Evolutionary conservation across 2,797 vertebrate species (phyloP).

Genomic region (Peromyscus aztecus): DNA sequence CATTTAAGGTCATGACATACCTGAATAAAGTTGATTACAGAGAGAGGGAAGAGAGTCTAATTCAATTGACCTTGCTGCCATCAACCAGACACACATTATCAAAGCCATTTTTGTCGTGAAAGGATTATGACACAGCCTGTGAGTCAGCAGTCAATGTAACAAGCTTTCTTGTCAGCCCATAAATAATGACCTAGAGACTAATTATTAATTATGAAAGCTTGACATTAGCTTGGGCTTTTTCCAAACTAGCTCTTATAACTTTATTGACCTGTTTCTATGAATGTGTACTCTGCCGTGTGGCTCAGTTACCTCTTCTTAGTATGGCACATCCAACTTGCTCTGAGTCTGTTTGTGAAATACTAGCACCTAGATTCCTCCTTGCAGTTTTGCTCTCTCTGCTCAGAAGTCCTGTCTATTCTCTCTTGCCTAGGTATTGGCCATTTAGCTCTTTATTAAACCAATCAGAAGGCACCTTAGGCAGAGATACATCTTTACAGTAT

Average conservation of each 20-base stretch:
- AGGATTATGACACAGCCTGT: not conserved
- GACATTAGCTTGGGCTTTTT: not conserved
- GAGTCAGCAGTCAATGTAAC: constrained; percentile 50
- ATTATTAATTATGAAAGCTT: not conserved
- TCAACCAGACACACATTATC: not conserved
- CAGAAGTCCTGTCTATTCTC: not conserved
- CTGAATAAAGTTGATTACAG: constrained; percentile 21
- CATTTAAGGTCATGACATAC: constrained; percentile 20
- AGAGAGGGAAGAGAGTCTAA: not conserved
- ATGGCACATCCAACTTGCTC: not conserved
- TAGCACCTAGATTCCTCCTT: not conserved
- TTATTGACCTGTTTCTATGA: not conserved
- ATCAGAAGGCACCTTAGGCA: not conserved
- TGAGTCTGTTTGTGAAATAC: not conserved
- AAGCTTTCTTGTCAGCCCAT: not conserved
- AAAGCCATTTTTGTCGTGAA: constrained; percentile 12
- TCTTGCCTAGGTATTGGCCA: not conserved
- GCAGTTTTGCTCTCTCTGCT: not conserved
- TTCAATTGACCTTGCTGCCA: constrained; percentile 37
- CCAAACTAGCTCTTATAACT: not conserved
- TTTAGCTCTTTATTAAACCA: not conserved
- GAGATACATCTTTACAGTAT: not conserved
- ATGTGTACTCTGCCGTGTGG: not conserved
- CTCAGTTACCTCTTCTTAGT: not conserved
- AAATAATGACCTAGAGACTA: not conserved